phyloP scores from a whole-genome alignment of 2,888 invertebrate species.

The Parelbella ahira region DNA sequence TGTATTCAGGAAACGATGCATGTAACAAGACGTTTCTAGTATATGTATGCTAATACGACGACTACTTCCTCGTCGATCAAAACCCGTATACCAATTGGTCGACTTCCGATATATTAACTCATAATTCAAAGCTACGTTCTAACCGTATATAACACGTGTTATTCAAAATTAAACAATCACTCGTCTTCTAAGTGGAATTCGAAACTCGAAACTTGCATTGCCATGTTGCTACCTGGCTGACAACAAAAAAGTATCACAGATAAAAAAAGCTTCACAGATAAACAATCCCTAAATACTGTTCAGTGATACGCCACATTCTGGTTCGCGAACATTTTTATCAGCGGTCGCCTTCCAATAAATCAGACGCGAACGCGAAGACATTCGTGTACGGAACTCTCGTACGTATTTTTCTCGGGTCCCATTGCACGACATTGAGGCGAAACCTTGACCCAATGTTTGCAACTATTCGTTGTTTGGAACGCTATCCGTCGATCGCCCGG shows the following conservation, averaged over 20 bases:
- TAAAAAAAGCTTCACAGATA: conserved; percentile 16
- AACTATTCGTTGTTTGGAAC: conserved; percentile 42
- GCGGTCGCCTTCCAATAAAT: conserved; percentile 18
- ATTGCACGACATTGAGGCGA: conserved; percentile 43
- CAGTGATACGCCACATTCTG: conserved; percentile 10
- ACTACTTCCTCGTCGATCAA: too few species aligned
- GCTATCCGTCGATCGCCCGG: conserved; percentile 30
- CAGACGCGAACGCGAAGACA: conserved; percentile 9
- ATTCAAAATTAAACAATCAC: too few species aligned
- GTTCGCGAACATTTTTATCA: conserved; percentile 18
- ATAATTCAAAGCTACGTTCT: too few species aligned
- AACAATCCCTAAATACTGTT: conserved; percentile 12
- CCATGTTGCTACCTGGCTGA: conserved; percentile 1
- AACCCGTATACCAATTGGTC: too few species aligned
- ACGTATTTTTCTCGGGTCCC: conserved; percentile 30
- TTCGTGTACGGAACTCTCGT: conserved; percentile 24
- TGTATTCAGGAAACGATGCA: too few species aligned
- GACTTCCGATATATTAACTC: too few species aligned
- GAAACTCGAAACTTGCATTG: too few species aligned
- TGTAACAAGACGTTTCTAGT: too few species aligned
- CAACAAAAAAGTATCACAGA: not conserved
- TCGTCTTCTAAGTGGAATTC: too few species aligned
- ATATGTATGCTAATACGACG: too few species aligned
- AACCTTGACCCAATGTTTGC: conserved; percentile 54
- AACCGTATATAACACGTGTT: too few species aligned